Evolutionary conservation across 1,140 invertebrate genomes (phyloP).

Genomic region (Polypedilum vanderplanki): DNA sequence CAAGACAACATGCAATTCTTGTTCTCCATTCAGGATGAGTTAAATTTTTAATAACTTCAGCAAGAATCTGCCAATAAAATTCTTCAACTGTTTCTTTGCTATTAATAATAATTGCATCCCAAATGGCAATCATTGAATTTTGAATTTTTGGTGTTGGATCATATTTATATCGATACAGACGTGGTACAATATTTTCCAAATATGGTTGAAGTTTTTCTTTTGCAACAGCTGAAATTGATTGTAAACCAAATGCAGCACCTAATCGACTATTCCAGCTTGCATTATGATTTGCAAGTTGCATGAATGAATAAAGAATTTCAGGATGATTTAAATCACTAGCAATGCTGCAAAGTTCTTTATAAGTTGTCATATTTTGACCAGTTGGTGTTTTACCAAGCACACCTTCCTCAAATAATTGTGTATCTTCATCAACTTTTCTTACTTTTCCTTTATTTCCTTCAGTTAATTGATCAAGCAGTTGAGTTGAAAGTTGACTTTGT

Average conservation of each 20-base stretch:
- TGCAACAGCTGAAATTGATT: slow-evolving; percentile 71
- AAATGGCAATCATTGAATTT: slow-evolving; percentile 84
- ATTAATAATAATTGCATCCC: slow-evolving; percentile 80
- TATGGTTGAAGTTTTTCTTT: slow-evolving; percentile 73
- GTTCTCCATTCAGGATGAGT: slow-evolving; percentile 81
- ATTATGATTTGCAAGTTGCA: slow-evolving; percentile 91
- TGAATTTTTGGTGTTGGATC: slow-evolving; percentile 88
- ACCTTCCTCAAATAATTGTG: slow-evolving; percentile 82
- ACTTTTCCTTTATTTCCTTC: slow-evolving; percentile 70
- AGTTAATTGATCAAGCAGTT: slow-evolving; percentile 72
- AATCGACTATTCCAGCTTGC: slow-evolving; percentile 88
- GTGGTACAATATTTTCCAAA: slow-evolving; percentile 77
- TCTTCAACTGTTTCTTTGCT: slow-evolving; percentile 80
- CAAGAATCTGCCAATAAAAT: slow-evolving; percentile 80
- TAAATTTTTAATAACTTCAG: slow-evolving; percentile 72
- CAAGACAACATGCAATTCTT: slow-evolving; percentile 82
- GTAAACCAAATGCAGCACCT: slow-evolving; percentile 88
- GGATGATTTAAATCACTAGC: slow-evolving; percentile 91
- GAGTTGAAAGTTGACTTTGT: slow-evolving; percentile 63
- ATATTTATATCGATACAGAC: slow-evolving; percentile 81
- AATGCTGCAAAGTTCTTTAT: slow-evolving; percentile 87
- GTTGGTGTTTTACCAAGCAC: slow-evolving; percentile 75
- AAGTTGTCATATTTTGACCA: slow-evolving; percentile 80
- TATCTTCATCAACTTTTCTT: slow-evolving; percentile 68
- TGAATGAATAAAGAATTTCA: slow-evolving; percentile 90